Base-by-base conservation (phyloP, 2,888 invertebrate species). In the Steinernema carpocapsae region DNA sequence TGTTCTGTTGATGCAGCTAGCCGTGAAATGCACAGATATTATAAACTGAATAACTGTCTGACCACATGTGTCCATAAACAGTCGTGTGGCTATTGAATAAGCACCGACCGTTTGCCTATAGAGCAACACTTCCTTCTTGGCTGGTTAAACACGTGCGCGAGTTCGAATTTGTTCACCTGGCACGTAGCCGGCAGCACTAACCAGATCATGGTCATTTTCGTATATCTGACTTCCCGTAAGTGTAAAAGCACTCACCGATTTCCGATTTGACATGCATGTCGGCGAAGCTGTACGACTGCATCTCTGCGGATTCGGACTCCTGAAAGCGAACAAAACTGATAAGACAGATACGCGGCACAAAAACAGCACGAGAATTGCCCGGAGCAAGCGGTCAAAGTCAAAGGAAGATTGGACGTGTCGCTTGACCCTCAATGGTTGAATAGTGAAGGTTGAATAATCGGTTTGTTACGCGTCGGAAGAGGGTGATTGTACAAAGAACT, bases 1-100 rank as follows among this genome's bases (percentile, higher is more conserved):
- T 37, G 37, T 37, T 37, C 37, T 37, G 37, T 37, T 37, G 37
- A 37, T 37, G 37, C 37, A 37, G 37, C 37, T 37, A 37, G 37
- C 37, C 10, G 37, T 37, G 37, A 37, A 37, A 37, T 37, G 37
- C 37, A 37, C 37, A 37, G 37, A 37, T 37, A 37, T 37, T 37
- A 37, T 37, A 37, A 37, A 37, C 37, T 37, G 37, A 37, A 37
- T 37, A 37, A 37, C 37, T 37, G 37, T 37, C 37, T 37, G 29
- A 64, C 64, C 64, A 64, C 32, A 64, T 64, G 64, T 64, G 64
- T 64, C 64, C 64, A 64, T 64, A 64, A 64, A 64, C 64, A 64
- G 64, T 64, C 29, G 64, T 48, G 32, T 29, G 29, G 64, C 32
- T 17, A 48, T 48, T 19, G 19, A 48, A 17, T 19, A 48, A 17